Evolutionary conservation across 2,888 invertebrate genomes (phyloP), one percentile per base, ranked within the genome.

Genomic region (Diogma glabrata): DNA sequence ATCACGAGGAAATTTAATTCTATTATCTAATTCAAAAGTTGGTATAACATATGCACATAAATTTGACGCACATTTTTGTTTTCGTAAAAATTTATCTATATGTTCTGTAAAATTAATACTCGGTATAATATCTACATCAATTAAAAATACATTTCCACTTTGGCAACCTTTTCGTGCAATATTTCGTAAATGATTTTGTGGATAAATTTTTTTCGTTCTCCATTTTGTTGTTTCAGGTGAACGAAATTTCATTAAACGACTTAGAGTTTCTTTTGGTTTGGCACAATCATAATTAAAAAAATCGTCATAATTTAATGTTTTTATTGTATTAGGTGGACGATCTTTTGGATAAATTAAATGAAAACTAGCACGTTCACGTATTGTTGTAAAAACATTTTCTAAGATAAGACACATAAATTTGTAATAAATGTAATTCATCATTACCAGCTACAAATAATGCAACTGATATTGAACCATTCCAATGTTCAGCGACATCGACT

Each of bases 171-270:
- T 86, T 50, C 91, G 72, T 0, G 91, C 92, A 51, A 91, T 69
- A 66, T 93, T 93, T 57, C 92, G 73, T 71, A 92, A 72, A 63
- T 90, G 88, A 64, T 92, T 93, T 70, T 92, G 92, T 0, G 92
- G 92, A 65, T 92, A 92, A 0, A 84, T 80, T 63, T 85, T 79
- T 53, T 80, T 78, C 45, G 79, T 72, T 50, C 87, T 73, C 89
- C 89, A 89, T 50, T 78, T 76, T 3, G 77, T 72, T 3, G 84
- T 82, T 49, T 81, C 79, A 1, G 73, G 67, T 2, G 78, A 72
- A 30, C 84, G 71, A 19, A 75, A 70, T 51, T 76, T 79, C 3
- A 82, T 66, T 14, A 87, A 70, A 40, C 72, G 69, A 53, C 74
- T 74, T 24, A 84, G 63, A 0, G 77, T 77, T 19, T 79, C 71